Conservation (phyloP, 2,888 invertebrate species). For the Eupithecia pulchellata region DNA sequence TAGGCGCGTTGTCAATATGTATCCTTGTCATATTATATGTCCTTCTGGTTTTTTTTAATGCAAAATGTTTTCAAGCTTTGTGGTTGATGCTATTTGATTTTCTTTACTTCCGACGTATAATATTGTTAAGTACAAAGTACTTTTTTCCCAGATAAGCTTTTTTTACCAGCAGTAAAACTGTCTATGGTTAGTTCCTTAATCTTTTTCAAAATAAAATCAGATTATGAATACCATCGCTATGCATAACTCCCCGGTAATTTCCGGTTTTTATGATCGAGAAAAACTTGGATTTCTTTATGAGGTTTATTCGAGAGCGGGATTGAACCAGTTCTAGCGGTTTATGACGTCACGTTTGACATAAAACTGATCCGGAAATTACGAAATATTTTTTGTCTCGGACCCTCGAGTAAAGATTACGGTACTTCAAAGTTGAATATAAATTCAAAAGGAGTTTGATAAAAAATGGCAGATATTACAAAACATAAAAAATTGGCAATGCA, state of each 20-base stretch:
- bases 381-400: slow-evolving; percentile 18
- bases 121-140: neutral
- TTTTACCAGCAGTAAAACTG: neutral
- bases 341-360: slow-evolving; percentile 26
- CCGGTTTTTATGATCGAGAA: neutral
- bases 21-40: neutral
- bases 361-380: slow-evolving; percentile 23
- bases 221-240: slow-evolving; percentile 3
- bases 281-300: neutral
- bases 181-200: neutral
- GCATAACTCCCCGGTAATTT: slow-evolving; percentile 5
- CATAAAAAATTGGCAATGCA: neutral
- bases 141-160: neutral
- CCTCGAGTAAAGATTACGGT: slow-evolving; percentile 16
- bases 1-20: neutral
- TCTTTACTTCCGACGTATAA: neutral
- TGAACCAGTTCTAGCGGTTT: slow-evolving; percentile 27
- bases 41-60: neutral
- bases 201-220: neutral
- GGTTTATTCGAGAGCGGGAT: slow-evolving; percentile 24
- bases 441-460: neutral
- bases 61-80: neutral
- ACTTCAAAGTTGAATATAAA: neutral
- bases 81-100: neutral
- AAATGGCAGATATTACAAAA: neutral